Evolutionary conservation across 2,888 invertebrate species (phyloP).

Genomic region (Drosophila mimetica): DNA sequence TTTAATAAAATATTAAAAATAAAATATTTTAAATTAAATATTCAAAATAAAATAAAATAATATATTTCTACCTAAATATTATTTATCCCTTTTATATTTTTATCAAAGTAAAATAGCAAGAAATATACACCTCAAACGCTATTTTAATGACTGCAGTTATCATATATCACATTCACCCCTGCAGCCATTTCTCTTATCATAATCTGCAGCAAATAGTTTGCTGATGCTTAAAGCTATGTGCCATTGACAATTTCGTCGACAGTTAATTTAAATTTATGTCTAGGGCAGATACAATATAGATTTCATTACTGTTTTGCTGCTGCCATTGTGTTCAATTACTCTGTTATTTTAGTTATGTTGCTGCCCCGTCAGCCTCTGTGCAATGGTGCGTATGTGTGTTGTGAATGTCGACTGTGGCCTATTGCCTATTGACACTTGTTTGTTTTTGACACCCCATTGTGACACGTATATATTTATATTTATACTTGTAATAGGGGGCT

Average conservation of each 20-base stretch:
- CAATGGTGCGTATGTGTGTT: constrained; percentile 44
- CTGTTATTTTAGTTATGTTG: constrained; percentile 44
- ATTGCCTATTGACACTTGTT: constrained; percentile 76
- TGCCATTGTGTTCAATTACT: constrained; percentile 53
- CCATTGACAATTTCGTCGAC: constrained; percentile 68
- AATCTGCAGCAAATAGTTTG: constrained; percentile 20
- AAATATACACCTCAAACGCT: neutral
- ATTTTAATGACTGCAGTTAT: neutral
- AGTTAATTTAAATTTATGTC: constrained; percentile 73
- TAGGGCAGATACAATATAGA: constrained; percentile 59
- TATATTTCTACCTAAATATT: neutral
- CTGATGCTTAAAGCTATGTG: constrained; percentile 48
- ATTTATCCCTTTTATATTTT: neutral
- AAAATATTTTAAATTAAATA: too few relatives aligned
- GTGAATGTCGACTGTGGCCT: constrained; percentile 38
- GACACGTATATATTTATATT: constrained; percentile 23
- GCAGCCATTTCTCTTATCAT: constrained; percentile 45
- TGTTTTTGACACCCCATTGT: constrained; percentile 65
- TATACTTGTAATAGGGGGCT: constrained; percentile 4
- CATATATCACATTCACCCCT: neutral
- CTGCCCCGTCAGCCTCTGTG: constrained; percentile 21
- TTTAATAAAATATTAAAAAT: too few relatives aligned
- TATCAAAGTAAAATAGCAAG: too few relatives aligned
- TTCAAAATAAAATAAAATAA: neutral
- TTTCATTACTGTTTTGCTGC: constrained; percentile 32